A percentile compares a stretch with the other conserved stretches of the same genome.
These are phyloP conservation scores for Drosophila putrida DNA, from an alignment of 2,888 invertebrate genomes.

Conservation along the genomic window DNA sequence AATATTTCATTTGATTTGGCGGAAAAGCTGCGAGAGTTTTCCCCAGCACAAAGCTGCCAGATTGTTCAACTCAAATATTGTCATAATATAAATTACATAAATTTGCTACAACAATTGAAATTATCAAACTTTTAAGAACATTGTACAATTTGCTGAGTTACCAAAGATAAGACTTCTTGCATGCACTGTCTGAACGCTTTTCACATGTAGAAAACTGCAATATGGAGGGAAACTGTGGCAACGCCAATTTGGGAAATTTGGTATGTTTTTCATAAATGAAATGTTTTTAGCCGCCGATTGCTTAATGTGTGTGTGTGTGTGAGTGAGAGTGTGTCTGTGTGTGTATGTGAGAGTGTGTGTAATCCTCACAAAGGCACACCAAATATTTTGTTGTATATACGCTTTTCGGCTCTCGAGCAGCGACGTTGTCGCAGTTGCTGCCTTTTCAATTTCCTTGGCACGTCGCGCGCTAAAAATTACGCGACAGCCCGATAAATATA, in stretches of 20 bases:
- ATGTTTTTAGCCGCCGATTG: constrained; percentile 44
- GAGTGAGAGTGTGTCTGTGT: constrained; percentile 15
- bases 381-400: constrained; percentile 77
- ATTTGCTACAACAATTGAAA: neutral
- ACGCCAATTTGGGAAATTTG: constrained; percentile 71
- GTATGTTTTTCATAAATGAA: constrained; percentile 64
- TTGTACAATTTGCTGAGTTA: neutral
- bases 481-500: constrained; percentile 19
- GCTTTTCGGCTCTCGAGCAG: constrained; percentile 78
- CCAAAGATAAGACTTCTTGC: neutral
- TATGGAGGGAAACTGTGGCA: constrained; percentile 61
- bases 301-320: constrained; percentile 41
- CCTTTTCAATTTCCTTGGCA: constrained; percentile 67
- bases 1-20: neutral
- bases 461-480: constrained; percentile 68
- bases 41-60: constrained; percentile 64
- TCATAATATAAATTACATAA: constrained; percentile 12
- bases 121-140: neutral
- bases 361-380: constrained; percentile 63
- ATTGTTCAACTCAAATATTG: constrained; percentile 23
- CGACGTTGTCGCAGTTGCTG: constrained; percentile 71
- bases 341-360: constrained; percentile 32
- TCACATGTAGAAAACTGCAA: neutral
- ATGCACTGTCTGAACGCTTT: neutral
- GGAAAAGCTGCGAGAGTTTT: constrained; percentile 64